A percentile compares a stretch with the other conserved stretches of the same genome.
Evolutionary conservation across 2,888 invertebrate genomes (phyloP).

Genomic region (Leucozona laternaria): DNA sequence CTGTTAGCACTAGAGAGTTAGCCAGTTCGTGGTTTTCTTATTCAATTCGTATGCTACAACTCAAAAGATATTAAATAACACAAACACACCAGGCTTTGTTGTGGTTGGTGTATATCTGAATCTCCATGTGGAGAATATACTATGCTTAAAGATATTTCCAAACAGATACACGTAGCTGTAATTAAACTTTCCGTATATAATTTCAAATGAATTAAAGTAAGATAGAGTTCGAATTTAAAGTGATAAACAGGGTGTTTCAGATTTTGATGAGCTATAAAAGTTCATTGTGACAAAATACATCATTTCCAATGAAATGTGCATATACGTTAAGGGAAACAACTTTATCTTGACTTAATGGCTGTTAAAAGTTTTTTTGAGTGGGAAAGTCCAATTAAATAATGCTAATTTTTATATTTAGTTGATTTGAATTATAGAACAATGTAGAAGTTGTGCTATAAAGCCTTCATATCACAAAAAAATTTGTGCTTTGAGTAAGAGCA

Average conservation of each 20-base stretch:
- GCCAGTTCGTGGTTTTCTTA: conserved; percentile 44
- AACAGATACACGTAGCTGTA: conserved; percentile 54
- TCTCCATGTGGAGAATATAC: conserved; percentile 7
- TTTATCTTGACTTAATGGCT: too few relatives aligned
- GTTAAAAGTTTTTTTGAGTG: too few relatives aligned
- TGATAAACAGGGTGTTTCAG: conserved; percentile 39
- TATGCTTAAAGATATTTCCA: conserved; percentile 38
- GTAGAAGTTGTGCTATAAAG: too few relatives aligned
- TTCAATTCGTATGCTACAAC: conserved; percentile 43
- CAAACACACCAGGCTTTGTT: conserved; percentile 25
- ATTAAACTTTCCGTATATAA: conserved; percentile 67
- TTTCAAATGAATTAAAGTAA: conserved; percentile 31
- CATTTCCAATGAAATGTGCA: neutral
- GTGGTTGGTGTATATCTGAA: conserved; percentile 21
- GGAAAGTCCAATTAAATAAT: too few relatives aligned
- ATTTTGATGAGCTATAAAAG: neutral
- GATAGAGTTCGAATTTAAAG: neutral
- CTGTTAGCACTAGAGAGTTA: neutral
- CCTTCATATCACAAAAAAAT: too few relatives aligned
- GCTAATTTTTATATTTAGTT: too few relatives aligned
- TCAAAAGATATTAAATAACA: conserved; percentile 61
- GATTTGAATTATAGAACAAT: too few relatives aligned
- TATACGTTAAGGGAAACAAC: too few relatives aligned
- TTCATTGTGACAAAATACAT: neutral
- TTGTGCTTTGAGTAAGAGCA: too few relatives aligned